A percentile compares a stretch with the other conserved stretches of the same genome.
phyloP scores from a whole-genome alignment of 2,888 invertebrate species.

The Temnothorax ravouxi region DNA sequence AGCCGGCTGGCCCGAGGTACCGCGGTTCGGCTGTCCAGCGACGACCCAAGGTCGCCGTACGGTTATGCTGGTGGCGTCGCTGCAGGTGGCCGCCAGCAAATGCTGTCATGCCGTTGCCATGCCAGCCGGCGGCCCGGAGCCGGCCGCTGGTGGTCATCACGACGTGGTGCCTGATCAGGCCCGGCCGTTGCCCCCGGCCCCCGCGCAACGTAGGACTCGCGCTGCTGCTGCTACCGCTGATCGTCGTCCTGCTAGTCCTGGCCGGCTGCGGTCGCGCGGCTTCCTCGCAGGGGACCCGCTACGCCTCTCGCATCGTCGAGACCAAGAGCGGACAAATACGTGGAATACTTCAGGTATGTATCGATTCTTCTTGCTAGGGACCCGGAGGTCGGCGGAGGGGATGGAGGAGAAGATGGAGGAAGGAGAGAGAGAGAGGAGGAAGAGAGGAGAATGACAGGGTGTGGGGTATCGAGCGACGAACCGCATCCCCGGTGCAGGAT shows the following conservation, averaged over 20 bases:
- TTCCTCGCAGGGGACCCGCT: slow-evolving; percentile 88
- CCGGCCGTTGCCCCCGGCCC: slow-evolving; percentile 65
- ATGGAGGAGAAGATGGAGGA: not conserved
- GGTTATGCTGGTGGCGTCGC: slow-evolving; percentile 77
- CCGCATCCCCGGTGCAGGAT: slow-evolving; percentile 23
- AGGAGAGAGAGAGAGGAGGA: not conserved
- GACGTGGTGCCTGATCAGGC: slow-evolving; percentile 58
- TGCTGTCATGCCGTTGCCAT: slow-evolving; percentile 85
- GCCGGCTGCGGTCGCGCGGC: slow-evolving; percentile 71
- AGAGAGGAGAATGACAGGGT: slow-evolving; percentile 16
- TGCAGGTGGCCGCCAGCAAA: slow-evolving; percentile 83
- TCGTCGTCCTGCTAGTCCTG: slow-evolving; percentile 68
- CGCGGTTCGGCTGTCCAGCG: slow-evolving; percentile 53
- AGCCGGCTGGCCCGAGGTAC: slow-evolving; percentile 48
- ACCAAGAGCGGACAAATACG: slow-evolving; percentile 88
- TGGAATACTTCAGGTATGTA: slow-evolving; percentile 84
- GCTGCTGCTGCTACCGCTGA: slow-evolving; percentile 63
- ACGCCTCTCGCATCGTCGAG: slow-evolving; percentile 93
- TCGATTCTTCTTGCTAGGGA: slow-evolving; percentile 43
- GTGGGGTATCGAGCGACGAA: slow-evolving; percentile 31
- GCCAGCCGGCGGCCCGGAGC: slow-evolving; percentile 84
- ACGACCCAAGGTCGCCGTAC: slow-evolving; percentile 67
- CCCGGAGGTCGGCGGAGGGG: not conserved
- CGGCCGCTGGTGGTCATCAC: slow-evolving; percentile 83
- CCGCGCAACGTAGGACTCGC: slow-evolving; percentile 60